These are phyloP conservation scores for Ariopsis seemanni DNA, from an alignment of 2,113 vertebrate species.

Conservation along the genomic window DNA sequence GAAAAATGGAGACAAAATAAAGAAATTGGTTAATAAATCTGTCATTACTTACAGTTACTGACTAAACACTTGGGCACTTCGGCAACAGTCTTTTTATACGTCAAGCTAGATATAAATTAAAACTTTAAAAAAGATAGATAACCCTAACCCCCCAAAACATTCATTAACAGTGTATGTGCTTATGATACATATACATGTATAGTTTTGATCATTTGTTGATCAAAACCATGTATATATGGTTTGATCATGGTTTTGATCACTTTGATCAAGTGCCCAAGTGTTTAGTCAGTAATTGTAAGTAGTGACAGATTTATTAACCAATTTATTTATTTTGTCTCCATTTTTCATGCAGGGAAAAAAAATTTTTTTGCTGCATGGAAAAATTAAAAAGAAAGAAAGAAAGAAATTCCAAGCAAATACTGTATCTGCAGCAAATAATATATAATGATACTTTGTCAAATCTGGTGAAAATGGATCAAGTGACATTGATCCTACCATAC, in stretches of 20 bases:
- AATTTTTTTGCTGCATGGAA: not conserved
- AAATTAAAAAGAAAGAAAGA: not conserved
- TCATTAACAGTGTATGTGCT: not conserved
- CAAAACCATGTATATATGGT: too few relatives aligned
- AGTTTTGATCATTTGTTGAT: not conserved
- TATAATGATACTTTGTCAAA: not conserved
- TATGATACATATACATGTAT: not conserved
- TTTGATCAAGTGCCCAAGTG: not conserved
- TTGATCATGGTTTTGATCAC: too few relatives aligned
- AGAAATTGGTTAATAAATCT: not conserved
- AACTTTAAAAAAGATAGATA: not conserved
- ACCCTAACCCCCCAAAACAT: not conserved
- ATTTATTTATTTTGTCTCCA: not conserved
- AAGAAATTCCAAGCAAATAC: not conserved
- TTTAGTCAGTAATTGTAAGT: not conserved
- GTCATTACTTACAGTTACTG: too few relatives aligned
- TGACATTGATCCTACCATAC: not conserved
- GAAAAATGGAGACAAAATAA: not conserved
- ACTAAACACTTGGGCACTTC: not conserved
- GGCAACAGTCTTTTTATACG: not conserved
- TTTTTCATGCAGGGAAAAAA: not conserved
- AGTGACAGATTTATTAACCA: not conserved
- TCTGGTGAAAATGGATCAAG: not conserved
- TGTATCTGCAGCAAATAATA: not conserved
- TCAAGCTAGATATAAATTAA: not conserved